Percentiles rank a stretch among this genome's conserved stretches.
Conservation (phyloP, 2,113 vertebrate species). For the Hemicordylus capensis region DNA sequence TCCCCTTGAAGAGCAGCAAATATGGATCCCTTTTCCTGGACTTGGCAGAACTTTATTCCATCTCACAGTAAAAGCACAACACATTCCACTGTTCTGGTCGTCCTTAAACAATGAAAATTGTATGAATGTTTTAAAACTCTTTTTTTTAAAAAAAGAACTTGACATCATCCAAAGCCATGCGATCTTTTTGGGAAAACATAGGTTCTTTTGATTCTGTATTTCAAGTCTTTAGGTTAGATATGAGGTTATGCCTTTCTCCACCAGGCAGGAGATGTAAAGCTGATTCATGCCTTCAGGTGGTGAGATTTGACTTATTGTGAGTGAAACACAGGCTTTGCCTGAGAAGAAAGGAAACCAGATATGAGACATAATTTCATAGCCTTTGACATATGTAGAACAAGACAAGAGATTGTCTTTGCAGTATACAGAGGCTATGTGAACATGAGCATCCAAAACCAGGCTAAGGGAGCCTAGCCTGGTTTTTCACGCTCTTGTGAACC, state of each 20-base stretch:
- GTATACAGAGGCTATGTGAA: too few relatives aligned
- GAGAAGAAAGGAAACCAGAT: not conserved
- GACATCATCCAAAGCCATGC: not conserved
- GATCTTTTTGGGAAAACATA: not conserved
- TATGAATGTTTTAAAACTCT: not conserved
- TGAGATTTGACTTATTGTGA: not conserved
- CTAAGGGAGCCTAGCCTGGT: too few relatives aligned
- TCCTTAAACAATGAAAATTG: not conserved
- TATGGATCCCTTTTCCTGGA: not conserved
- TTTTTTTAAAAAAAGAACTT: not conserved
- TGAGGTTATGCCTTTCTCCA: slow-evolving; percentile 1
- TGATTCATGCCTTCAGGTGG: slow-evolving; percentile 6
- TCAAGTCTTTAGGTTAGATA: slow-evolving; percentile 1
- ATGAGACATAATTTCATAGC: not conserved
- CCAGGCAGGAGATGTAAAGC: not conserved
- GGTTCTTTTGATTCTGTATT: not conserved
- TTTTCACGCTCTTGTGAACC: too few relatives aligned
- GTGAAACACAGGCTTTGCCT: not conserved
- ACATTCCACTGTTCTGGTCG: not conserved
- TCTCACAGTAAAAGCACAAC: not conserved
- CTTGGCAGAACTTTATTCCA: not conserved
- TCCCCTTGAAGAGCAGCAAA: not conserved
- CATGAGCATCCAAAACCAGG: too few relatives aligned
- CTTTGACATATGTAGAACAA: not conserved
- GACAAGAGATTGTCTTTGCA: not conserved